Conservation (phyloP, 2,113 vertebrate genomes). For the Eolophus roseicapilla region DNA sequence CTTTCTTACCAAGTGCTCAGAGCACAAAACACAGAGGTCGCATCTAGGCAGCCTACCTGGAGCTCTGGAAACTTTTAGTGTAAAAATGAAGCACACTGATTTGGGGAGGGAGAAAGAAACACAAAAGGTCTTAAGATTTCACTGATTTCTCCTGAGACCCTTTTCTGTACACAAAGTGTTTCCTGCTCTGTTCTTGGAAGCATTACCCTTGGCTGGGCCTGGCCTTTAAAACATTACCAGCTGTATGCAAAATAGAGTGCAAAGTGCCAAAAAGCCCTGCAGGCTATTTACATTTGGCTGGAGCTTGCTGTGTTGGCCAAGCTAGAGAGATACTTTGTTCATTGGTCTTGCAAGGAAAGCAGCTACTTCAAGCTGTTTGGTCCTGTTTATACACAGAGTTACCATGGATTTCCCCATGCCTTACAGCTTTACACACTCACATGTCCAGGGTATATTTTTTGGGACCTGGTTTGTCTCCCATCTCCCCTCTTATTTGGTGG, state of each 20-base stretch:
- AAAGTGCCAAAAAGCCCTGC: conserved; percentile 52
- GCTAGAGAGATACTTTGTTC: conserved; percentile 62
- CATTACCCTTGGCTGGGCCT: conserved; percentile 38
- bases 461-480: neutral
- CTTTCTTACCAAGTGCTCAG: rapidly evolving
- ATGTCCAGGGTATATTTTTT: neutral
- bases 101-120: neutral
- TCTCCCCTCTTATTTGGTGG: neutral
- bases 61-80: neutral
- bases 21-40: rapidly evolving
- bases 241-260: conserved; percentile 61
- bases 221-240: conserved; percentile 65
- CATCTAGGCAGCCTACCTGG: neutral
- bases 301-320: conserved; percentile 54
- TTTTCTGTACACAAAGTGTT: conserved; percentile 42
- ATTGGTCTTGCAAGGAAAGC: conserved; percentile 17
- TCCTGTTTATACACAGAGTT: conserved; percentile 47
- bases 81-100: neutral
- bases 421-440: neutral
- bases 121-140: conserved; percentile 50
- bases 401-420: conserved; percentile 21
- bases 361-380: conserved; percentile 61
- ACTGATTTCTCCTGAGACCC: conserved; percentile 41
- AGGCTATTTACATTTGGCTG: conserved; percentile 65
- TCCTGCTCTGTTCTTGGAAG: conserved; percentile 60